Conservation (phyloP, 1,140 invertebrate species). For the Zaprionus lachaisei region DNA sequence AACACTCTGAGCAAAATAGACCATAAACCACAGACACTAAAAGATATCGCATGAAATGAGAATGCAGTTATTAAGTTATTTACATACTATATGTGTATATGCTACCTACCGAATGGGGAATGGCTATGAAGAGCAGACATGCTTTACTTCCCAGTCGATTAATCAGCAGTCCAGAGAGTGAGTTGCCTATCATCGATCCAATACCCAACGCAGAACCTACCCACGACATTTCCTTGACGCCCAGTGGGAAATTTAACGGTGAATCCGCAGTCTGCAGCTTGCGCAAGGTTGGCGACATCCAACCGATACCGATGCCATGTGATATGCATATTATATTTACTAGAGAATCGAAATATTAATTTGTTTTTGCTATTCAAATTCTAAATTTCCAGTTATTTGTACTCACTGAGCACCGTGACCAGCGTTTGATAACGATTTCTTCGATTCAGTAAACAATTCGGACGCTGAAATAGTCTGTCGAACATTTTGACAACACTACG, state of each 20-base stretch:
- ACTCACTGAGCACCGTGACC: constrained; percentile 60
- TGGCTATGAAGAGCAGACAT: constrained; percentile 57
- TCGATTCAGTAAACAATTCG: constrained; percentile 63
- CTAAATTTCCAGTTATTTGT: too few species aligned
- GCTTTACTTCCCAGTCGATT: constrained; percentile 59
- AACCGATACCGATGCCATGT: constrained; percentile 70
- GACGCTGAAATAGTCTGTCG: constrained; percentile 28
- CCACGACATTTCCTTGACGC: constrained; percentile 63
- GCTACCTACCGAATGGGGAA: constrained; percentile 57
- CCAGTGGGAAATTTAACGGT: constrained; percentile 42
- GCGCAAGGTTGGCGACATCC: constrained; percentile 65
- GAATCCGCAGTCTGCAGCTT: constrained; percentile 55
- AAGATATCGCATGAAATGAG: constrained; percentile 1
- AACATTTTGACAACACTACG: constrained; percentile 48
- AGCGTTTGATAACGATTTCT: constrained; percentile 70
- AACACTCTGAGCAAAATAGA: constrained; percentile 65
- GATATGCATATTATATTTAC: constrained; percentile 68
- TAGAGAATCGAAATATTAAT: background rate
- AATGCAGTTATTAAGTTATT: background rate
- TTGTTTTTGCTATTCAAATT: background rate
- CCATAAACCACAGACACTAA: constrained; percentile 70
- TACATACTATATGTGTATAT: too few species aligned
- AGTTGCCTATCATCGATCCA: constrained; percentile 64
- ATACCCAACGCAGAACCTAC: constrained; percentile 66
- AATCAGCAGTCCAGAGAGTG: constrained; percentile 46